Evolutionary conservation across 2,797 vertebrate genomes (phyloP).

Genomic region (Nyctalus aviator): DNA sequence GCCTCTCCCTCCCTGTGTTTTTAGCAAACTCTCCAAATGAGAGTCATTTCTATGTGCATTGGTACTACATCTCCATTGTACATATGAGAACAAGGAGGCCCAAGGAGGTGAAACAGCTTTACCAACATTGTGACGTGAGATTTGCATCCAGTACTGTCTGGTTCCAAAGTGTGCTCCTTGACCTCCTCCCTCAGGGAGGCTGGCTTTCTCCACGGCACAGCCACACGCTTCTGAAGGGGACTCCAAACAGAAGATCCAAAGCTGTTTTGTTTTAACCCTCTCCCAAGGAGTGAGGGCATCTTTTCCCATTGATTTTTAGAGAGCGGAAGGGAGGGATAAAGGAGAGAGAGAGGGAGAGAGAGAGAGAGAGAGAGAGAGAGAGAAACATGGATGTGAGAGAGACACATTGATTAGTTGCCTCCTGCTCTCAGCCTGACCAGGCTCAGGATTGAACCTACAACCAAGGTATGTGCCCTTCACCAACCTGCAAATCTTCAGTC

Average conservation of each 20-base stretch:
- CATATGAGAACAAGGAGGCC: slow-evolving; percentile 6
- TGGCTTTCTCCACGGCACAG: background rate
- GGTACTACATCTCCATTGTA: slow-evolving; percentile 6
- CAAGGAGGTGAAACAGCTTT: background rate
- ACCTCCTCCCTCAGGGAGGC: background rate
- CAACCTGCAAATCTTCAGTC: too few relatives aligned
- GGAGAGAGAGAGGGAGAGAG: too few relatives aligned
- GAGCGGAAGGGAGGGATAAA: too few relatives aligned
- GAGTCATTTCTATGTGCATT: background rate
- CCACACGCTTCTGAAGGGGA: background rate
- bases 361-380: too few relatives aligned
- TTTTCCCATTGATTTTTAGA: too few relatives aligned
- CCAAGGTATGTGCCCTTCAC: too few relatives aligned
- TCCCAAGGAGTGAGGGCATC: background rate
- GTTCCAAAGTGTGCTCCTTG: background rate
- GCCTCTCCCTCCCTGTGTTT: background rate
- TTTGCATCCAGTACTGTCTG: background rate
- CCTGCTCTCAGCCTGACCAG: too few relatives aligned
- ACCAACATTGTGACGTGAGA: background rate
- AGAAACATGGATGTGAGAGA: too few relatives aligned
- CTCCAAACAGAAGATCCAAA: background rate
- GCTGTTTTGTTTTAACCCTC: background rate
- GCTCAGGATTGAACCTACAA: too few relatives aligned
- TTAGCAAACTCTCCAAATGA: background rate
- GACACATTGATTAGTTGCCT: too few relatives aligned